Evolutionary conservation across 35 echinoderm and acorn worm genomes (phyloP).

Genomic region (Hemicentrotus pulcherrimus): DNA sequence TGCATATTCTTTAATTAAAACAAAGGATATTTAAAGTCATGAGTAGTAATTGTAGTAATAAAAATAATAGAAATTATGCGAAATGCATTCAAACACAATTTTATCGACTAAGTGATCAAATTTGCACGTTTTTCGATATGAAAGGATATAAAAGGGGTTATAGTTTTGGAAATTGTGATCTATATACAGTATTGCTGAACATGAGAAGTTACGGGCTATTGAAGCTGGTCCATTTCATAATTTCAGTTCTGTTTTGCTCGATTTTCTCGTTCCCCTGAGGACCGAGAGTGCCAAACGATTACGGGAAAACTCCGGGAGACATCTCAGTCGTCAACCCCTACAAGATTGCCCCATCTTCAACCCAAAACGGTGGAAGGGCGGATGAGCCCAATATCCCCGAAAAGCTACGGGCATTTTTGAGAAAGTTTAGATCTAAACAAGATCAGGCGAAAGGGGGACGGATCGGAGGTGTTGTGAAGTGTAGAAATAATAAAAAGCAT

Average conservation of each 20-base stretch:
- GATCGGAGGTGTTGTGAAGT: constrained; percentile 34
- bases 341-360: not conserved
- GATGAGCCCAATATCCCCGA: constrained; percentile 9
- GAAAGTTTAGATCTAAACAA: constrained; percentile 28
- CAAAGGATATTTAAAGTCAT: not conserved
- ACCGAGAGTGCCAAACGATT: not conserved
- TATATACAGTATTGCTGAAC: too few relatives aligned
- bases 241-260: not conserved
- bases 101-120: not conserved
- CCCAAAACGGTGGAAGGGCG: not conserved
- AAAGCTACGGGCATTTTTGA: constrained; percentile 11
- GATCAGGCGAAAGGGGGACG: constrained; percentile 13
- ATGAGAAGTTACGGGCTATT: not conserved
- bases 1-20: not conserved
- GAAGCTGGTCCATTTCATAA: not conserved
- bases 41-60: not conserved
- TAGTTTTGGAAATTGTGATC: not conserved
- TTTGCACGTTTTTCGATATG: not conserved
- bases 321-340: not conserved
- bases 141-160: not conserved
- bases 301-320: constrained; percentile 15
- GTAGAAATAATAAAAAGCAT: constrained; percentile 21
- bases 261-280: constrained; percentile 1
- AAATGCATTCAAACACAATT: not conserved
- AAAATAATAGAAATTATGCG: not conserved